Evolutionary conservation across 2,888 invertebrate genomes (phyloP), one percentile per base, ranked within the genome.

Genomic region (Ornithoptera priamus): DNA sequence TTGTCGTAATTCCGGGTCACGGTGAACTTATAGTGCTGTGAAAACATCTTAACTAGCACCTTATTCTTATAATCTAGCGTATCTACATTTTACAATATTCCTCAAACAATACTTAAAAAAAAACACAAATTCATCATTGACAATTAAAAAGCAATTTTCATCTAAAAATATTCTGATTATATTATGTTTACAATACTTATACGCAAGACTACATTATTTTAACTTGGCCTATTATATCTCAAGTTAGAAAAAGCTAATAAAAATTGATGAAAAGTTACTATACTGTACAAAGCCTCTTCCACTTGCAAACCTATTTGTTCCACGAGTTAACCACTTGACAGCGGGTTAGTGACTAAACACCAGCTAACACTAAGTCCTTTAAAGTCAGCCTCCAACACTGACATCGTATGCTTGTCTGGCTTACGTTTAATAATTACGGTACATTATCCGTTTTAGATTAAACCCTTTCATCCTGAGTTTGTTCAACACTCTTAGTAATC

Each of bases 271-370:
- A 53, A 50, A 53, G 50, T 66, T 59, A 59, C 18, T n/a, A 7
- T n/a, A n/a, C 6, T 12, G 7, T n/a, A 61, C 2, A n/a, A 62
- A 56, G 24, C 20, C 30, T 50, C 30, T 12, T 53, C 63, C 50
- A 18, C 30, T 63, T 46, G 53, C 50, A 24, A 30, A 50, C 20
- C 30, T 18, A 42, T 63, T 53, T 63, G 63, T 63, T 63, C 50
- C 63, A 53, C 24, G 50, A 53, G 24, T 53, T 50, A 63, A 65
- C 65, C 12, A 58, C 22, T 39, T 65, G 39, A 30, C 65, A 58
- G 42, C 42, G 58, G 58, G 58, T 58, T 58, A 57, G 17, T 65
- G 22, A 22, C 58, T n/a, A 65, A 39, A 64, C 62, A 24, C 50
- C 24, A 20, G 50, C 24, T 12, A 50, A 50, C 50, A 50, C 50